Evolutionary conservation across 2,888 invertebrate genomes (phyloP), one percentile per base, ranked within the genome.

Genomic region (Mellilla xanthometata): DNA sequence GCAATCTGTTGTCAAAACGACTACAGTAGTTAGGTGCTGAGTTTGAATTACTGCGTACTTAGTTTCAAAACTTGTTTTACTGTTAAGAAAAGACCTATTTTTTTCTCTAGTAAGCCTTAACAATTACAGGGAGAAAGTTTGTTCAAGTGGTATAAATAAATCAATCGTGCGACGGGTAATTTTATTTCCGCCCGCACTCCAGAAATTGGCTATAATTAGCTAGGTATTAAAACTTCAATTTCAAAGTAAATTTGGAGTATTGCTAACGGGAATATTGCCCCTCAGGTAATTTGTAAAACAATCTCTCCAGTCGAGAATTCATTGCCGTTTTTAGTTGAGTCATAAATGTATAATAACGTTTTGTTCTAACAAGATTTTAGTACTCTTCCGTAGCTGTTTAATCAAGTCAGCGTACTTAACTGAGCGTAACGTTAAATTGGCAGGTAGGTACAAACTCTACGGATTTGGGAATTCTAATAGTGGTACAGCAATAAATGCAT

Each of bases 261-360:
- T 67, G 62, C 68, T 67, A 58, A n/a, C 54, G 57, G 62, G 56
- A 60, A 56, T 60, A 65, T 70, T 65, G 63, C 65, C 60, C 63
- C 65, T 58, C 54, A 56, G 56, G 68, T 63, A 73, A 77, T 76
- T 76, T 76, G 66, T 62, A 59, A 70, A 73, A 69, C 68, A 70
- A 73, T 72, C 68, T 60, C 49, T 30, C 13, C 31, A 22, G 28
- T 39, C 22, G 32, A 32, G 23, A 38, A 40, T 40, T 49, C 39
- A 42, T 32, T 36, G 42, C 48, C 34, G 35, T 48, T 44, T 43
- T 50, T 50, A 51, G 57, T 53, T 43, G 53, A 24, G 33, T 19
- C 32, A 48, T 48, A 48, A 48, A 48, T 42, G 38, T 29, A 56
- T 65, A 65, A 67, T 59, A 50, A 61, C 58, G 49, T 49, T 55